Base-by-base conservation (phyloP, 2,797 vertebrate species). In the Gouania willdenowi region DNA sequence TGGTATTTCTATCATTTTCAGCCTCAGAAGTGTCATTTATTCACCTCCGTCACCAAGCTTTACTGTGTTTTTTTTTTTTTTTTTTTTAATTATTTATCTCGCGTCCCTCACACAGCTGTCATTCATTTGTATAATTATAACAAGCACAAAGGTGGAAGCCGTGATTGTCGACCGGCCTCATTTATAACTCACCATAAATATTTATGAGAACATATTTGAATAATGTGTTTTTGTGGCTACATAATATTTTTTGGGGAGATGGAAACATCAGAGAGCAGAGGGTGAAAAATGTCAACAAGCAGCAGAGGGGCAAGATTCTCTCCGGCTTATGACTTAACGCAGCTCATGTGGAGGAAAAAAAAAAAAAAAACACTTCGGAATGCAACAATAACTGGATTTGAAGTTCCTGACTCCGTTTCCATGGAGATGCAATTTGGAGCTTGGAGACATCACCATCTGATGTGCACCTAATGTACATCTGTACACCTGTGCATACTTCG, bases 181-280 rank as follows among this genome's bases (percentile, higher is more conserved):
- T 14, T 57, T 44, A 37, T 12, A 34, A 6, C 32, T 15, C 10
- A 7, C 6, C 32, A 62, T 65, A 38, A 55, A 70, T 70, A 70
- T 73, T 40, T 59, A 77, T 67, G 46, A 14, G 13, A 33, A 35
- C 22, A 2, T 19, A 62, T 70, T 56, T 76, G 52, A 70, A 71
- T 71, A 62, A 77, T 71, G 33, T 25, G 23, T 45, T 65, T 67
- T 67, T 41, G 40, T 37, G 28, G 52, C 49, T 45, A 54, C 41
- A 73, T 59, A 58, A 56, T 58, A 36, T 37, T 5, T 41, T 47
- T 61, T 58, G 30, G 19, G 49, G 43, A 20, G 41, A 52, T n/a
- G n/a, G 18, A 30, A 25, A 24, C 9, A 25, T 17, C 3, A 10
- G 8, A 24, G 33, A 40, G 34, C 7, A 24, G 33, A 12, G 38